Base-by-base conservation (phyloP, 2,888 invertebrate species). In the Cyaniris semiargus region DNA sequence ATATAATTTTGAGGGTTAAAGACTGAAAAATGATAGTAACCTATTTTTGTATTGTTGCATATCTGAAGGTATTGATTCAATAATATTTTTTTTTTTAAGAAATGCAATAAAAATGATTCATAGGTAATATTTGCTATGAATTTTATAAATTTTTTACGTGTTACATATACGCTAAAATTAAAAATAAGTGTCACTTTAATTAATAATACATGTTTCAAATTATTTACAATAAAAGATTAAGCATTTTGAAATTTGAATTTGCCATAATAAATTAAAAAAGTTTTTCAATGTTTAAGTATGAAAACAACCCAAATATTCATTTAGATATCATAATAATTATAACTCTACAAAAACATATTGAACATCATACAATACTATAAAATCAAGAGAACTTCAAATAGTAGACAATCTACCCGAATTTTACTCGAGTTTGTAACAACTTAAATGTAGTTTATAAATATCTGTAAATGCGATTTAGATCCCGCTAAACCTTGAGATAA, bases 391-490 rank as follows among this genome's bases (percentile, higher is more conserved):
- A 60, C 21, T 23, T 60, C 60, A 21, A 8, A 23, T 60, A 60
- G 23, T 60, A 23, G 13, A 21, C 10, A 23, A 13, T 53, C 60
- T 60, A 23, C 60, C 4, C 60, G 13, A 60, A 23, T 66, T 66
- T 18, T 27, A 66, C 60, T n/a, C 10, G 21, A 58, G 58, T 58
- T 23, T 23, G 23, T 8, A 60, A 60, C 4, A 4, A 60, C 60
- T 60, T 60, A n/a, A n/a, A 18, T 66, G 66, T 31, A 66, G 2
- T n/a, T 1, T 31, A 44, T 44, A 72, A 72, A 23, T 72, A 72
- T 72, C 72, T 72, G 48, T 72, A 44, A 44, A 38, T 72, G 38
- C 44, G 48, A 72, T 72, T 72, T 72, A 38, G 66, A 66, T 66
- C 66, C 66, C 7, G 27, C 66, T 66, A 66, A 66, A 66, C 66